phyloP scores from a whole-genome alignment of 2,888 invertebrate genomes.

The Resseliella maxima region DNA sequence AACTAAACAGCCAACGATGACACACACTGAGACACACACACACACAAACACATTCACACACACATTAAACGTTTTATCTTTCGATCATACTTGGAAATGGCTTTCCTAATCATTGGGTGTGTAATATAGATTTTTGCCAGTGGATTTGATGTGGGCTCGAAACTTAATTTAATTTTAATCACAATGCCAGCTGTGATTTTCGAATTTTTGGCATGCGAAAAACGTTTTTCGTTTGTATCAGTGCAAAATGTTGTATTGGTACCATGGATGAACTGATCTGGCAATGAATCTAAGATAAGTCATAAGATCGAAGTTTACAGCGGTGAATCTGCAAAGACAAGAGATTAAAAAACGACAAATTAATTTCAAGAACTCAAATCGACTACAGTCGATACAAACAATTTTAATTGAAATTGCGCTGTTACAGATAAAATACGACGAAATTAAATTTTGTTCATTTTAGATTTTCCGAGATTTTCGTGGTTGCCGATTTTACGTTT shows the following conservation, averaged over 20 bases:
- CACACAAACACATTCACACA: neutral
- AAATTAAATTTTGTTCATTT: neutral
- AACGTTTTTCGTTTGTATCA: too few species aligned
- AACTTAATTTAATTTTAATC: constrained; percentile 51
- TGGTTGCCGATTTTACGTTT: neutral
- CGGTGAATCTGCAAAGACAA: too few species aligned
- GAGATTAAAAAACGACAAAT: neutral
- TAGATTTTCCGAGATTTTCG: too few species aligned
- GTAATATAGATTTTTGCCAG: neutral
- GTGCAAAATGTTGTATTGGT: too few species aligned
- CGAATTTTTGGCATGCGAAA: neutral
- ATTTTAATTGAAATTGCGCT: neutral
- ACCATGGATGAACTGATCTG: neutral
- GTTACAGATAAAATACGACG: neutral
- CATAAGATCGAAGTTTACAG: too few species aligned
- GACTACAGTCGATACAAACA: neutral
- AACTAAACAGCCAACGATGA: too few species aligned
- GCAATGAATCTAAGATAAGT: too few species aligned
- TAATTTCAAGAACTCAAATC: neutral
- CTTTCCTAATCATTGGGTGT: neutral
- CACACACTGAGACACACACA: too few species aligned
- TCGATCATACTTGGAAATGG: constrained; percentile 18
- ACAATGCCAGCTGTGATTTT: constrained; percentile 8
- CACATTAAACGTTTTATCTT: neutral
- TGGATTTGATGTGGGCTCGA: constrained; percentile 18